Evolutionary conservation across 2,888 invertebrate species (phyloP).

Genomic region (Fabriciana adippe): DNA sequence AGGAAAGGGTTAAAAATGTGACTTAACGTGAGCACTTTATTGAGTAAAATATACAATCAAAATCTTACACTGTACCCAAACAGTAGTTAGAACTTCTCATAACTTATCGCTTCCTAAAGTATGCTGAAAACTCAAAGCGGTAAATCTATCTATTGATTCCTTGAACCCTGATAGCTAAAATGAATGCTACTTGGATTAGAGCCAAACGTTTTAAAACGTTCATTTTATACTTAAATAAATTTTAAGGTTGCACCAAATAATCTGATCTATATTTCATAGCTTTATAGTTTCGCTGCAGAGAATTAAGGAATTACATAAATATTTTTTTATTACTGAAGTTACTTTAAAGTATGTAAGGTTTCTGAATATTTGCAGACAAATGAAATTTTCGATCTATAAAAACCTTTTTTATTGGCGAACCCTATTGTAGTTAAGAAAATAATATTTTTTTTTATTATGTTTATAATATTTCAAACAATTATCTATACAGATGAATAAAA

Average conservation of each 20-base stretch:
- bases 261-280: constrained; percentile 9
- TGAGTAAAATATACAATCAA: no score
- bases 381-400: background rate
- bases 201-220: constrained; percentile 14
- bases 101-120: no score
- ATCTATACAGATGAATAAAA: no score
- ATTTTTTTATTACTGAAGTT: background rate
- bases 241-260: constrained; percentile 14
- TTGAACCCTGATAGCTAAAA: constrained; percentile 9
- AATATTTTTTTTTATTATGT: no score
- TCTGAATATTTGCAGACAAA: background rate
- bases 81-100: no score
- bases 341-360: background rate
- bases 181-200: constrained; percentile 11
- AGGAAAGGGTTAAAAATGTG: no score
- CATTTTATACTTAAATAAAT: constrained; percentile 11
- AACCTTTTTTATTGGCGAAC: background rate
- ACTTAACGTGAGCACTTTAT: no score
- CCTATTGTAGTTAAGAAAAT: no score
- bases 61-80: no score
- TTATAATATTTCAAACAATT: no score
- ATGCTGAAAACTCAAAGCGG: no score
- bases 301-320: constrained; percentile 2
- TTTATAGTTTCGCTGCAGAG: constrained; percentile 2
- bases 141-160: constrained; percentile 1